Base-by-base conservation (phyloP, 2,888 invertebrate species). In the Chaetogeoica ovagalla region DNA sequence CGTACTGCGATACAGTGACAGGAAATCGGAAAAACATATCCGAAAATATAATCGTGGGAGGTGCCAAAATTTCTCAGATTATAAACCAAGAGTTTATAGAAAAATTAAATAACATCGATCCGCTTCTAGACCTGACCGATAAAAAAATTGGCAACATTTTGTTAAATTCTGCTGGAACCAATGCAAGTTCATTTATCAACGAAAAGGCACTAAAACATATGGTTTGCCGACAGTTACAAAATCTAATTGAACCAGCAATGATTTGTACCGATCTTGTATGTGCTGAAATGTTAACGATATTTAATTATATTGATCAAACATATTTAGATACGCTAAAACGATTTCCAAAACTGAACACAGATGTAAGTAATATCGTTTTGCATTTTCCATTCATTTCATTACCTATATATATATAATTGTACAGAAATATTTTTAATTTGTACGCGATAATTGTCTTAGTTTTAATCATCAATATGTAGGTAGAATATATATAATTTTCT, bases 11-110 rank as follows among this genome's bases (percentile, higher is more conserved):
- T 19, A 77, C 69, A 21, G 19, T 77, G 0, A 69, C 7, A 21
- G 77, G 77, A 30, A 62, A 70, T 15, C 69, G 77, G 30, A 77
- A 77, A 39, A 52, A 77, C 62, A 39, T 77, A 37, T 70, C 70
- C 1, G 77, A 77, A 17, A 62, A 55, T 8, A 23, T 7, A 21
- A 37, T 77, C 39, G 48, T 39, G 13, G 77, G 77, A 0, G 77
- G 77, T 19, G 77, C 77, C 2, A 70, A 62, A 70, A 77, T 77
- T 52, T 21, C 60, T 1, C 59, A 62, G n/a, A 77, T 77, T 9
- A 70, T 77, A 52, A 62, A 62, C 37, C 23, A 63, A 39, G 69
- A 77, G 17, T 77, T 23, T 5, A 19, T 77, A 19, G 37, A 62
- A 2, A 70, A 39, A 60, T 19, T 77, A 21, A 21, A 37, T 52